A percentile compares a stretch with the other conserved stretches of the same genome.
Conservation (phyloP, 2,888 invertebrate genomes). For the Chloroclystis v-ata region DNA sequence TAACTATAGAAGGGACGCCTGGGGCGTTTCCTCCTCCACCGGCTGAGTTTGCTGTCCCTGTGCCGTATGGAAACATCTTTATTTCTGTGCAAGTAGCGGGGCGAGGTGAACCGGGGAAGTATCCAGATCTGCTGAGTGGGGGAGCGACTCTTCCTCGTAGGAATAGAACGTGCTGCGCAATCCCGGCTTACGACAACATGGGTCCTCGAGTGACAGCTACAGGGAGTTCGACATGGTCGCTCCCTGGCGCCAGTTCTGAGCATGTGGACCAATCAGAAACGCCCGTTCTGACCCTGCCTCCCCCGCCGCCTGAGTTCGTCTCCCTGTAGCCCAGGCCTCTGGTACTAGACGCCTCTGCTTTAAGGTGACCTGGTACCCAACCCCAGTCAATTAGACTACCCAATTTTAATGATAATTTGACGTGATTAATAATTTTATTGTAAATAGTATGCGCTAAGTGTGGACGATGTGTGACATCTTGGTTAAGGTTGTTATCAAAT, state of each 20-base stretch:
- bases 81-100: constrained; percentile 89
- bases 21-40: constrained; percentile 73
- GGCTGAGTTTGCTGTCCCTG: constrained; percentile 75
- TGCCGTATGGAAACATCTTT: constrained; percentile 85
- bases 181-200: constrained; percentile 92
- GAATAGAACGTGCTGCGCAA: constrained; percentile 68
- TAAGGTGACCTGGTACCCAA: constrained; percentile 74
- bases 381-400: constrained; percentile 72
- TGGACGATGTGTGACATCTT: constrained; percentile 70
- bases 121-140: constrained; percentile 85
- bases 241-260: constrained; percentile 80
- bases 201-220: constrained; percentile 94
- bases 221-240: constrained; percentile 87
- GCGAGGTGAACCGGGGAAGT: constrained; percentile 69
- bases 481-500: constrained; percentile 72
- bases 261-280: constrained; percentile 59
- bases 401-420: constrained; percentile 60
- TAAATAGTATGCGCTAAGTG: constrained; percentile 60
- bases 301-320: constrained; percentile 76
- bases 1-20: constrained; percentile 78
- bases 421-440: constrained; percentile 58
- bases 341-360: constrained; percentile 67
- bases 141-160: constrained; percentile 72
- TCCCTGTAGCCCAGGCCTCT: constrained; percentile 72
- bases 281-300: constrained; percentile 70